Evolutionary conservation across 2,797 vertebrate genomes (phyloP).

Genomic region (Schizopygopsis pylzovi): DNA sequence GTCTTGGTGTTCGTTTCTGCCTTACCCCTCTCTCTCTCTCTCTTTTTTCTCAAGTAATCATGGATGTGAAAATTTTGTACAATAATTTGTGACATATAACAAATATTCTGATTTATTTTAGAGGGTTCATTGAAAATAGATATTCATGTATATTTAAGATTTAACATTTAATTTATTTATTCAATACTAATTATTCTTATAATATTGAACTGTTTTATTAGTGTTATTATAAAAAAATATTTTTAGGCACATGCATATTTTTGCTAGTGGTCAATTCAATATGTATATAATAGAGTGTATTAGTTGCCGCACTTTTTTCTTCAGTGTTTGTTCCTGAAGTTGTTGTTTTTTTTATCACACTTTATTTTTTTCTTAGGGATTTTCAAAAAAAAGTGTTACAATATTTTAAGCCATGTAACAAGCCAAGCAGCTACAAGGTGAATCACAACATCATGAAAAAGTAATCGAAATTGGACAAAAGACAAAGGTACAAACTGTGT

Average conservation of each 20-base stretch:
- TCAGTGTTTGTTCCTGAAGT: background rate
- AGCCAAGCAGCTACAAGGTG: background rate
- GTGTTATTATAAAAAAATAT: background rate
- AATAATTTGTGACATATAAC: slow-evolving; percentile 36
- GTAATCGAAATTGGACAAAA: background rate
- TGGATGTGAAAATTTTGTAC: slow-evolving; percentile 39
- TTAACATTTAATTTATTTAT: slow-evolving; percentile 23
- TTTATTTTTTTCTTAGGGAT: background rate
- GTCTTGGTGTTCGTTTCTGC: slow-evolving; percentile 45
- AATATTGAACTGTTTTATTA: slow-evolving; percentile 48
- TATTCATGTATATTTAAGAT: slow-evolving; percentile 25
- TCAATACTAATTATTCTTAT: slow-evolving; percentile 36
- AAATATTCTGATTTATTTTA: slow-evolving; percentile 35
- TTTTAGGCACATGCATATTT: slow-evolving; percentile 32
- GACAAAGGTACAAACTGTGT: background rate
- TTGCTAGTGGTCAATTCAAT: slow-evolving; percentile 18
- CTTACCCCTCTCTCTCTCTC: slow-evolving; percentile 22
- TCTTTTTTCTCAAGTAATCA: slow-evolving; percentile 16
- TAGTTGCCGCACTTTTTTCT: background rate
- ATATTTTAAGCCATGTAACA: background rate
- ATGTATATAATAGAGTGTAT: slow-evolving; percentile 1
- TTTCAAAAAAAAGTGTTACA: background rate
- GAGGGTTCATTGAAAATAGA: slow-evolving; percentile 9
- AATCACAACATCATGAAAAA: background rate
- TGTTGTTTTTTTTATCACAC: background rate